Base-by-base conservation (phyloP, 1,140 invertebrate genomes). In the Uloborus diversus region DNA sequence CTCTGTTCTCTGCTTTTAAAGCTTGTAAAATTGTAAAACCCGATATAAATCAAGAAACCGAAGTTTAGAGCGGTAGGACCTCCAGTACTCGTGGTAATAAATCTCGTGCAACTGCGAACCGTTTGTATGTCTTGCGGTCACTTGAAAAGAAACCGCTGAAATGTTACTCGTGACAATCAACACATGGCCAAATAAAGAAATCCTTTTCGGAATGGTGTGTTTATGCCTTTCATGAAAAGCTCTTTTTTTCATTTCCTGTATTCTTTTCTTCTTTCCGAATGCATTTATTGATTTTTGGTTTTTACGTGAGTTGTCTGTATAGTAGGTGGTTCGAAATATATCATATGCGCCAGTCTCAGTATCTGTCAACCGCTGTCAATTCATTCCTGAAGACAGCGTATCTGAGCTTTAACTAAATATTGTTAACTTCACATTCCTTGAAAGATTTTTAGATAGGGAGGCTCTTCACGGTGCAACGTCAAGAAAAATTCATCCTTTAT, bases 121-220 rank as follows among this genome's bases (percentile, higher is more conserved):
- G 1, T 42, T 9, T 42, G 69, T 30, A 61, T 71, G n/a, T 14
- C 17, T 23, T 64, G 1, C 20, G 37, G 37, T 51, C 71, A 51
- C 47, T 62, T 64, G 27, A 64, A 75, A 75, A n/a, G 59, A 51
- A 62, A 37, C 61, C 71, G 69, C 69, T 11, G 4, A 33, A 35
- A 4, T 23, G 37, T 42, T 42, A 9, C 9, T 42, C 9, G 14
- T 25, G 37, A 75, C 42, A 64, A 23, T 35, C 33, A 75, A 75
- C 71, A 75, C n/a, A 75, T 64, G 71, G 56, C 59, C 28, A 28
- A 9, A 37, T 42, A 1, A 2, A 2, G 2, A 42, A 42, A 42
- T 13, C 9, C 9, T 13, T 42, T 42, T 14, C 17, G 37, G 9
- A 13, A 42, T 42, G 17, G 37, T 13, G 17, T 13, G 37, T 42